Evolutionary conservation across 2,888 invertebrate species (phyloP).

Genomic region (Euzetes globulus): DNA sequence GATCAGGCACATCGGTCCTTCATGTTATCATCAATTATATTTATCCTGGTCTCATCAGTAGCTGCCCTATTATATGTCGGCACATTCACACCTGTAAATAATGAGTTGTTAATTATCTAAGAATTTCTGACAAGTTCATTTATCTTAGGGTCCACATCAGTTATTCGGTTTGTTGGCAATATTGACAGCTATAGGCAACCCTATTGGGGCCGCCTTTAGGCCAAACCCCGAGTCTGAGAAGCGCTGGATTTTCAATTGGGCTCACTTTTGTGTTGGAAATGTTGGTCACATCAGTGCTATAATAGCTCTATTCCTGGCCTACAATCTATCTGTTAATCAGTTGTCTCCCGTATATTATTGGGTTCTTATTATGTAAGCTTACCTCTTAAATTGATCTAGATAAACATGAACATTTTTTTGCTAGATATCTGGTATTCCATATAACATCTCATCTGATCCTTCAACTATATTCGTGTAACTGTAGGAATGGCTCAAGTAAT

Average conservation of each 20-base stretch:
- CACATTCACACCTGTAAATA: constrained; percentile 50
- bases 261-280: constrained; percentile 81
- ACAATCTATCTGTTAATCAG: constrained; percentile 62
- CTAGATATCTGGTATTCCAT: too few species aligned
- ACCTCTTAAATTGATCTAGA: too few species aligned
- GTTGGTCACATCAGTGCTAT: constrained; percentile 69
- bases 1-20: constrained; percentile 70
- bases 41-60: constrained; percentile 69
- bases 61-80: constrained; percentile 65
- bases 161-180: constrained; percentile 30
- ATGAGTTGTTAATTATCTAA: not conserved
- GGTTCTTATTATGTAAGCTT: constrained; percentile 20
- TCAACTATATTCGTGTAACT: too few species aligned
- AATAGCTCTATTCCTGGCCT: constrained; percentile 53
- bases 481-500: too few species aligned
- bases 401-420: too few species aligned
- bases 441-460: too few species aligned
- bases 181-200: constrained; percentile 59
- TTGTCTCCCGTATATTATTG: constrained; percentile 26
- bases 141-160: constrained; percentile 35
- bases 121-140: not conserved
- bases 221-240: constrained; percentile 75
- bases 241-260: constrained; percentile 80
- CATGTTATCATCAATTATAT: constrained; percentile 70
- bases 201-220: constrained; percentile 75